Evolutionary conservation across 2,113 vertebrate genomes (phyloP), one percentile per base, ranked within the genome.

Genomic region (Nannospalax galili): DNA sequence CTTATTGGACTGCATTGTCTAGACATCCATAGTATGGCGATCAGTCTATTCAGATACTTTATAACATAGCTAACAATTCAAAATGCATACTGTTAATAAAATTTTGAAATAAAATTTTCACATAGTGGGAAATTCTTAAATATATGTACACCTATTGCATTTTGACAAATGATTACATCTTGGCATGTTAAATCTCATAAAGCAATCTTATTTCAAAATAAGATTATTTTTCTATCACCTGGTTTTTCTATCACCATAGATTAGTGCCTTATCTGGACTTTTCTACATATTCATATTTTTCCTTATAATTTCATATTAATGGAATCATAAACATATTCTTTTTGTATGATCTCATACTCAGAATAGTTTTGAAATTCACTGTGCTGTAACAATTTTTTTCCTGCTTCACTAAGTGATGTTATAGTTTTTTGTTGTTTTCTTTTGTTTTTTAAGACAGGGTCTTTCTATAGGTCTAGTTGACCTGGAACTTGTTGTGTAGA

Each of bases 21-120:
- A 9, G n/a, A 16, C 7, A 84, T 58, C 16, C 37, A 45, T 8
- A 28, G 60, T 30, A 22, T 52, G 48, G 48, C 6, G 48, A 52
- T 79, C 52, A 37, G 9, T 80, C 3, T 24, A 58, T 12, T 10
- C 10, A 58, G 5, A 58, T 58, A 58, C 7, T 0, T 80, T 80
- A 58, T n/a, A 67, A 9, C 52, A 26, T 17, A 56, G n/a, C 15
- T 40, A 84, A 9, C 11, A 92, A 10, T 73, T 88, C 45, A 88
- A 26, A 35, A 84, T 67, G 20, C n/a, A 7, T 58, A 84, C 65
- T 37, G 45, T 62, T 42, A 52, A 32, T 2, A 35, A n/a, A 79
- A 84, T 80, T 95, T 89, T 90, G 12, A 86, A 78, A 84, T 70
- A 86, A 92, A 85, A 60, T 90, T 88, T 85, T 52, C 30, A 35